Evolutionary conservation across 2,113 vertebrate genomes (phyloP).

Genomic region (Oreochromis spilurus): DNA sequence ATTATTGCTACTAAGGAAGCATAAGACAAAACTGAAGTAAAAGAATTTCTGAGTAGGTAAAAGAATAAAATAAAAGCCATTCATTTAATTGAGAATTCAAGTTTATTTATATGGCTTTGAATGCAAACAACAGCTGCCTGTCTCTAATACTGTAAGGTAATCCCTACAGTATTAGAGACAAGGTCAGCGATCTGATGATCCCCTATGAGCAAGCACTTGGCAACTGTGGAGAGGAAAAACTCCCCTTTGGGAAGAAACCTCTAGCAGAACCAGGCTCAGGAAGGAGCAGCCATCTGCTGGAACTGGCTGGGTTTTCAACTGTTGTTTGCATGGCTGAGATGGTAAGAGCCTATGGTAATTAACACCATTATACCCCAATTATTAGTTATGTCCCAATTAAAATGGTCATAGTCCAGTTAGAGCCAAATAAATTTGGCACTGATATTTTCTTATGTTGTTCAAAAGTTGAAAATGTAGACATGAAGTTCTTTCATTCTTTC

Average conservation of each 20-base stretch:
- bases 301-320: not conserved
- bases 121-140: not conserved
- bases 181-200: not conserved
- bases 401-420: not conserved
- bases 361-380: not conserved
- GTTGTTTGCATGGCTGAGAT: not conserved
- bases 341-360: not conserved
- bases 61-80: not conserved
- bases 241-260: not conserved
- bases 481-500: not conserved
- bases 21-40: not conserved
- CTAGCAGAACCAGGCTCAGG: not conserved
- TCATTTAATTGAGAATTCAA: not conserved
- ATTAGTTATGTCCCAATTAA: not conserved
- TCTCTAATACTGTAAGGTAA: not conserved
- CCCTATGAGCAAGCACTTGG: not conserved
- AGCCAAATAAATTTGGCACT: not conserved
- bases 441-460: not conserved
- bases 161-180: not conserved
- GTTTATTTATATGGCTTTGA: not conserved
- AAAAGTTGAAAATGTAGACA: not conserved
- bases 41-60: not conserved
- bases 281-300: rapidly evolving
- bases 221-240: not conserved
- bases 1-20: not conserved